phyloP scores from a whole-genome alignment of 1,140 invertebrate species.

The Temnothorax curvispinosus region DNA sequence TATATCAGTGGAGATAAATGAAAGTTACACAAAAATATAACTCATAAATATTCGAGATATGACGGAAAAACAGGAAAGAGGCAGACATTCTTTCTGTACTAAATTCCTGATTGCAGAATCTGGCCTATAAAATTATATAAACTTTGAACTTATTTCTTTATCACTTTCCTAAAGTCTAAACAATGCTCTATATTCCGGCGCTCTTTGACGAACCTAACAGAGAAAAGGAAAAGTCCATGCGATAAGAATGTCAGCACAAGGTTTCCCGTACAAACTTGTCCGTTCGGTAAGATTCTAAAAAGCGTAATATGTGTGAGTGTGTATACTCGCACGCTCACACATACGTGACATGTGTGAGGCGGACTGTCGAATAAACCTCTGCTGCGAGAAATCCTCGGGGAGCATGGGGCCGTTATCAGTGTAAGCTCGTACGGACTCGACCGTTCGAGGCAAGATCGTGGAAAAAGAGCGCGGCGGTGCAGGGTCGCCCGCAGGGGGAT shows the following conservation, averaged over 20 bases:
- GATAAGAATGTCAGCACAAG: conserved; percentile 19
- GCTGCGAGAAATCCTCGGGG: conserved; percentile 3
- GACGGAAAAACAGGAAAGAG: neutral
- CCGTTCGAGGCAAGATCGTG: conserved; percentile 17
- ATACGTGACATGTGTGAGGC: neutral
- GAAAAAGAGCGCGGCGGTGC: neutral
- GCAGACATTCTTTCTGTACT: neutral
- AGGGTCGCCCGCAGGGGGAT: neutral
- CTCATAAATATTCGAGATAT: neutral
- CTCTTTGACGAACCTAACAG: neutral
- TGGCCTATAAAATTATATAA: neutral
- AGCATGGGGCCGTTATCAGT: conserved; percentile 39
- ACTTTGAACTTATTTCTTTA: neutral
- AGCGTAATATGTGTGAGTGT: neutral
- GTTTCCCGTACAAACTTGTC: conserved; percentile 14
- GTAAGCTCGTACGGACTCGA: conserved; percentile 20
- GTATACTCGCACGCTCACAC: neutral
- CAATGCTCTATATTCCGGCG: neutral
- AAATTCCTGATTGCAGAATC: neutral
- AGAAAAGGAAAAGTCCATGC: neutral
- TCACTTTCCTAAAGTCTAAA: neutral
- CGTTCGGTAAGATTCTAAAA: conserved; percentile 13
- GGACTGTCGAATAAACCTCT: conserved; percentile 22
- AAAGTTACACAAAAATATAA: neutral
- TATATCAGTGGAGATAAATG: neutral